These are phyloP conservation scores for Drosophila sordidapex DNA, from an alignment of 2,888 invertebrate species.

Conservation along the genomic window DNA sequence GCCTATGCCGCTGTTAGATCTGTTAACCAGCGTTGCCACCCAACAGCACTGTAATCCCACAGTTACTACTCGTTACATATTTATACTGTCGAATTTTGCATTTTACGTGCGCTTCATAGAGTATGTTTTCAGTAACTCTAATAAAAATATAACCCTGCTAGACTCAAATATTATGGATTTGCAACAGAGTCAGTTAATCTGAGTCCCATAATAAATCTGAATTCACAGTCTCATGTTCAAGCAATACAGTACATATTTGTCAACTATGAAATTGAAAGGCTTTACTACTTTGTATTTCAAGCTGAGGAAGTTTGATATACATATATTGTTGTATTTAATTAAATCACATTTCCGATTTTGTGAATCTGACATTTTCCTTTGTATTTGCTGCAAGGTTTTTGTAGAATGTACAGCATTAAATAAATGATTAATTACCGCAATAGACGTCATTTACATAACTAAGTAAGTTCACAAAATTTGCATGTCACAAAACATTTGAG, in stretches of 20 bases:
- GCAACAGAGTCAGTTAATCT: not conserved
- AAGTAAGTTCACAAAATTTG: conserved; percentile 22
- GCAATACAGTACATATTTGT: not conserved
- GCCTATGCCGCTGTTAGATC: too few relatives aligned
- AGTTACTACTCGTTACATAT: too few relatives aligned
- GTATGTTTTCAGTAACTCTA: not conserved
- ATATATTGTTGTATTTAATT: not conserved
- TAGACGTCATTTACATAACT: conserved; percentile 26
- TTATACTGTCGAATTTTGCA: not conserved
- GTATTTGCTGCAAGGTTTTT: not conserved
- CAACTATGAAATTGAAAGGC: not conserved
- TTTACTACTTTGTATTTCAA: not conserved
- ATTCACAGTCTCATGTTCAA: not conserved
- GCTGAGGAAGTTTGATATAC: not conserved
- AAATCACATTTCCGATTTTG: not conserved
- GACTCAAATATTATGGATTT: not conserved
- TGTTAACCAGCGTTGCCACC: too few relatives aligned
- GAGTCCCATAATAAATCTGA: not conserved
- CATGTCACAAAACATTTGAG: conserved; percentile 13
- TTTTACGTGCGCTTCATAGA: not conserved
- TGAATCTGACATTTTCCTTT: not conserved
- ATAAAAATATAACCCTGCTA: not conserved
- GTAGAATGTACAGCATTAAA: conserved; percentile 16
- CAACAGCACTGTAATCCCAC: too few relatives aligned
- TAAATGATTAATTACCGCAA: conserved; percentile 30